Base-by-base conservation (phyloP, 2,113 vertebrate genomes). In the Scomber japonicus region DNA sequence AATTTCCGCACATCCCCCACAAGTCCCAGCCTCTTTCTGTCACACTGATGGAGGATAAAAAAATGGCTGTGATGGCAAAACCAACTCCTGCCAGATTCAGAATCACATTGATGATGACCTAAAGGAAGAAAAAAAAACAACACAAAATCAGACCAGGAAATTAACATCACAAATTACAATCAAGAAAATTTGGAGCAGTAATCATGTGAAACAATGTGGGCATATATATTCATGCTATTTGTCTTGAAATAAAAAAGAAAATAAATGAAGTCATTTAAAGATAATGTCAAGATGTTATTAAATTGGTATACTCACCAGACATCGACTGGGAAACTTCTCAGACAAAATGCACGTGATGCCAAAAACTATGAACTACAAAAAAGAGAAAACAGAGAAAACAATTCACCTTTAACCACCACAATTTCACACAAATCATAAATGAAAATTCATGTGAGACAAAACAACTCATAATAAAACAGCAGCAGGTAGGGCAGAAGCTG, bases 281-380 rank as follows among this genome's bases (percentile, higher is more conserved):
- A 62, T 5, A 21, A 15, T 7, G 7, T 31, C 14, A 40, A 2
- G n/a, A 53, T 40, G 19, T n/a, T 4, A 30, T 59, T 16, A 46
- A 72, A 6, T 3, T 63, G 13, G 46, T 55, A 11, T 50, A 91
- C 94, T 93, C 78, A 95, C 94, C 87, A 94, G 50, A 75, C 89
- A 92, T 14, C 81, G 88, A 78, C 89, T 94, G 0, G 93, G 90
- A 71, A 27, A 89, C 87, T 73, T 92, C 65, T 93, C 89, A 24
- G 90, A 85, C 56, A 94, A 56, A 63, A 94, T 84, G 72, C 74
- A 83, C 56, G 87, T 5, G 13, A 84, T 61, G 51, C 94, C 94
- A 54, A 88, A 77, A 0, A 66, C 1, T 4, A 94, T 30, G 15
- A 90, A 89, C 94, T 95, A 51, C 16, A 82, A 2, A 54, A 81